A percentile compares a stretch with the other conserved stretches of the same genome.
Conservation (phyloP, 2,113 vertebrate genomes). For the Sterrhoptilus dennistouni region DNA sequence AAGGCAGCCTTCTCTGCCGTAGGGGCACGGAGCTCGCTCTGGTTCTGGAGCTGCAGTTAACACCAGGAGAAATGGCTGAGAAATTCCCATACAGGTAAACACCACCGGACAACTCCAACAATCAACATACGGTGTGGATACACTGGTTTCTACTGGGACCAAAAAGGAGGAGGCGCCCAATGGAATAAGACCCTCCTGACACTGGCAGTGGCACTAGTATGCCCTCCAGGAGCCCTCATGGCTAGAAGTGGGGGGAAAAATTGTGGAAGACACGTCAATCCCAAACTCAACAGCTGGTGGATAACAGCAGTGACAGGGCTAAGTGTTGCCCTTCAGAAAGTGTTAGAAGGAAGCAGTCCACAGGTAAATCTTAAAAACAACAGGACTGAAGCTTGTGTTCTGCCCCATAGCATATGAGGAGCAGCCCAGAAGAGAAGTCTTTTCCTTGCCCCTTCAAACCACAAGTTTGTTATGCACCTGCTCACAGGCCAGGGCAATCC, state of each 20-base stretch:
- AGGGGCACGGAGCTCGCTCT: constrained; percentile 93
- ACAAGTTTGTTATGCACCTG: background rate
- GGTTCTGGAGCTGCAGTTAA: constrained; percentile 90
- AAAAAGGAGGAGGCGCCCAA: background rate
- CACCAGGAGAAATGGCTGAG: background rate
- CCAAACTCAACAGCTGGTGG: background rate
- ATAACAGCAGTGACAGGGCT: background rate
- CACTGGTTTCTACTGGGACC: background rate
- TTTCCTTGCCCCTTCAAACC: background rate
- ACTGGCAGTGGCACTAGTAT: background rate
- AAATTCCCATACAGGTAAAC: background rate
- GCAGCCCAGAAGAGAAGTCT: background rate
- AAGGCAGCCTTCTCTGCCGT: constrained; percentile 95
- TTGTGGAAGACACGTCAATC: accelerated
- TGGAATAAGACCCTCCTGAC: background rate
- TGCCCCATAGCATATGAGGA: background rate
- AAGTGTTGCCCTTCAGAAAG: background rate
- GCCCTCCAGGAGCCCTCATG: background rate
- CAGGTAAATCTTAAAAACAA: background rate
- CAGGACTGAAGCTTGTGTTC: background rate
- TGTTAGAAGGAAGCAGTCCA: background rate
- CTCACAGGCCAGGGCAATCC: background rate
- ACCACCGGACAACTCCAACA: background rate
- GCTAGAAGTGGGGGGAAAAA: background rate
- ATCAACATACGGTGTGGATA: accelerated